These are phyloP conservation scores for Schrankia costaestrigalis DNA, from an alignment of 2,888 invertebrate genomes.

Conservation along the genomic window DNA sequence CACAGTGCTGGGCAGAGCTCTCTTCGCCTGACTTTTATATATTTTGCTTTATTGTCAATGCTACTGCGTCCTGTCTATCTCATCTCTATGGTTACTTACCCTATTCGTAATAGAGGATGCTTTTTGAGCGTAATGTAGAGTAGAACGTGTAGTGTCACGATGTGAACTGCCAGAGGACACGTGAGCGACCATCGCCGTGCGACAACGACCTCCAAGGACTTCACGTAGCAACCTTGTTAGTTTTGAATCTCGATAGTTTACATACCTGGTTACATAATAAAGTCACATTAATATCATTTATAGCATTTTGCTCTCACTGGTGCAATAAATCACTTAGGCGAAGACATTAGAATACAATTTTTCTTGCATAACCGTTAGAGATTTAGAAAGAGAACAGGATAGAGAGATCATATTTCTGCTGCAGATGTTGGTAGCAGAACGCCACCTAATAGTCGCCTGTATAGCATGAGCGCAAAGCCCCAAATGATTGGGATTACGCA, in stretches of 20 bases:
- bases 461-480: no score
- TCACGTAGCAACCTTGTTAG: constrained; percentile 93
- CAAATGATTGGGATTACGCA: no score
- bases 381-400: no score
- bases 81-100: constrained; percentile 70
- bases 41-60: neutral
- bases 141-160: constrained; percentile 96
- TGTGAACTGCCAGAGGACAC: constrained; percentile 91
- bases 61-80: neutral
- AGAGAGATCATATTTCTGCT: no score
- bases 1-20: no score
- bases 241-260: constrained; percentile 98
- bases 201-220: constrained; percentile 93
- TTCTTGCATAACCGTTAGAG: no score
- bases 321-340: no score
- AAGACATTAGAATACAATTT: no score
- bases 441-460: no score
- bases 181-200: constrained; percentile 98
- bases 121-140: constrained; percentile 95
- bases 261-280: constrained; percentile 80
- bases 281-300: neutral
- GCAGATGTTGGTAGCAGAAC: no score
- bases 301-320: no score
- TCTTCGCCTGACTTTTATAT: no score
- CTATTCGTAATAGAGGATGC: constrained; percentile 96